These are phyloP conservation scores for Rhyacophila evoluta DNA, from an alignment of 2,888 invertebrate species.

Conservation along the genomic window DNA sequence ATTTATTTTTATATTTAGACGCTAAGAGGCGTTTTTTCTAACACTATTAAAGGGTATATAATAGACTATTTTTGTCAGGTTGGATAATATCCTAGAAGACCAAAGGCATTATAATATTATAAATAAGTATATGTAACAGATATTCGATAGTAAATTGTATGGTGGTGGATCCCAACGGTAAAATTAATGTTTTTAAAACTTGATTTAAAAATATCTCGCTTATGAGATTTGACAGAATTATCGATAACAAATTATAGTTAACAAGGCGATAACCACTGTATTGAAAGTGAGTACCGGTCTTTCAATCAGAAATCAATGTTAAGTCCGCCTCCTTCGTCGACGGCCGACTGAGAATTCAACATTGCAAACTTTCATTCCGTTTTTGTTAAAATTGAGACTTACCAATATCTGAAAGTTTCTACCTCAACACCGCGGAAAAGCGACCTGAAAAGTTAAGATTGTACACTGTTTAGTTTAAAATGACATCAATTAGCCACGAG, in stretches of 20 bases:
- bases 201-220: no score
- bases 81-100: no score
- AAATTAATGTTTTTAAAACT: no score
- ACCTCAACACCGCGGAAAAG: slow-evolving; percentile 5
- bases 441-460: not conserved
- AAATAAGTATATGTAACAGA: no score
- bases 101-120: no score
- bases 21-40: no score
- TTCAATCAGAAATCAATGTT: not conserved
- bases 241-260: not conserved
- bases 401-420: not conserved
- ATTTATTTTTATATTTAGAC: no score
- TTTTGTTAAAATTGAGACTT: not conserved
- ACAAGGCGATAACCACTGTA: not conserved
- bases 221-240: no score
- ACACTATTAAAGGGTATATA: no score
- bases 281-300: not conserved
- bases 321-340: not conserved
- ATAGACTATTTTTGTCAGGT: no score
- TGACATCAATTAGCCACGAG: slow-evolving; percentile 1
- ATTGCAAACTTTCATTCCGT: not conserved
- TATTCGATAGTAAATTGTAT: no score
- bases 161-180: no score
- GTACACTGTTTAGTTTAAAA: not conserved
- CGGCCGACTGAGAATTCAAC: not conserved